Base-by-base conservation (phyloP, 2,797 vertebrate species). In the Sebastes reedi region DNA sequence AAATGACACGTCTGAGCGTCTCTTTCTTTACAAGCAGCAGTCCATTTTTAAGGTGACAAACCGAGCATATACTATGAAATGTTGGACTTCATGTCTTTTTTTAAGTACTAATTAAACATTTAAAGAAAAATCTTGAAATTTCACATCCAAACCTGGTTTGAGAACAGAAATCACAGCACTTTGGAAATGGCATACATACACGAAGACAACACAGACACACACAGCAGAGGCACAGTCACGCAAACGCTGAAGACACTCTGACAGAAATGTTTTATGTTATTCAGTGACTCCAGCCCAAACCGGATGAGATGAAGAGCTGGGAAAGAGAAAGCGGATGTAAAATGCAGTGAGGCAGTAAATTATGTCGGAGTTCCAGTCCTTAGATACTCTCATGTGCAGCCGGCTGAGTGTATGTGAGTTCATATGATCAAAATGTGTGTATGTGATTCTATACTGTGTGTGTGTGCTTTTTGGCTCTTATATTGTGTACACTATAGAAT, bases 281-380 rank as follows among this genome's bases (percentile, higher is more conserved):
- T 83, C 64, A 81, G 54, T 29, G 67, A 77, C 73, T 87, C 24
- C 14, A 76, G 66, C 72, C 74, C 61, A 84, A 66, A 80, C 71
- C 9, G 32, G 69, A 78, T 71, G 65, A 84, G 62, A 84, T 59
- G 62, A 85, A 75, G 66, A 36, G 73, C 74, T 79, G 54, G 58
- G 59, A 56, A 62, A 77, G 84, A 80, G 18, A 83, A 71, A 83
- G 64, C 9, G 13, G 74, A 87, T 87, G 82, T 84, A 86, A 56
- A 77, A 88, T 66, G 81, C 89, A 86, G 66, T 69, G 78, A 90
- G 73, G 83, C 82, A 67, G 70, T 78, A 90, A 90, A 93, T 87
- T 16, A 82, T 80, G 69, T 86, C 76, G 79, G 77, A 87, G 55
- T 80, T 86, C 42, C 69, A 74, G 59, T 79, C 52, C 58, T 78